A percentile compares a stretch with the other conserved stretches of the same genome.
Conservation (phyloP, 2,113 vertebrate species). For the Phylloscopus trochiloides region DNA sequence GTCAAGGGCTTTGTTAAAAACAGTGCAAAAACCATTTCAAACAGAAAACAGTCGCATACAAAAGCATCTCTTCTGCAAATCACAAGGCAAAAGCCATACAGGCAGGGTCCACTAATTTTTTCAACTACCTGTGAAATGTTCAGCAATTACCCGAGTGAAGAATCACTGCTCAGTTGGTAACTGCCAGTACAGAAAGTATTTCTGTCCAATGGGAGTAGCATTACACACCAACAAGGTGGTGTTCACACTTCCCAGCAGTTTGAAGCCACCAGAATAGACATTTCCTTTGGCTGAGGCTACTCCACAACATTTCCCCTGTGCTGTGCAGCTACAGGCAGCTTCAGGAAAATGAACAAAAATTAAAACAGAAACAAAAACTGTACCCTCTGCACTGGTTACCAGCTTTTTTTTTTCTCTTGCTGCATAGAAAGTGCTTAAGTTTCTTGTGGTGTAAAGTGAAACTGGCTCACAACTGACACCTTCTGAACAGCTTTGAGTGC, state of each 20-base stretch:
- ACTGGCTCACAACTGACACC: conserved; percentile 2
- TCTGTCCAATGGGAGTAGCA: background rate
- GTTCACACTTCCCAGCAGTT: background rate
- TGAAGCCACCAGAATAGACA: background rate
- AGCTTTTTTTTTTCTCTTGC: background rate
- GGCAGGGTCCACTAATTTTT: background rate
- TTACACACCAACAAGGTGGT: background rate
- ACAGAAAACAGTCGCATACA: conserved; percentile 42
- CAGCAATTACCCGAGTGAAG: background rate
- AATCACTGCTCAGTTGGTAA: background rate
- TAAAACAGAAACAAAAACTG: background rate
- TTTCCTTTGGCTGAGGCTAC: background rate
- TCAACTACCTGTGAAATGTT: background rate
- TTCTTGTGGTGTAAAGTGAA: conserved; percentile 36
- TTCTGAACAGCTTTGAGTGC: background rate
- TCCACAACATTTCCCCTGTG: background rate
- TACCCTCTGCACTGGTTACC: background rate
- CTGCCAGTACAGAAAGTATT: background rate
- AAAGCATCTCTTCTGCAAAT: conserved; percentile 27
- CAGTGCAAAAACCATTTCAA: conserved; percentile 70
- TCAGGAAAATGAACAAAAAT: background rate
- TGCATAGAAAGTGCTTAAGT: background rate
- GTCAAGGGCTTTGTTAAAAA: conserved; percentile 92
- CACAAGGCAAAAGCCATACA: conserved; percentile 24
- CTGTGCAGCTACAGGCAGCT: background rate